These are phyloP conservation scores for Cecidostiba fungosa DNA, from an alignment of 2,888 invertebrate genomes.

Conservation along the genomic window DNA sequence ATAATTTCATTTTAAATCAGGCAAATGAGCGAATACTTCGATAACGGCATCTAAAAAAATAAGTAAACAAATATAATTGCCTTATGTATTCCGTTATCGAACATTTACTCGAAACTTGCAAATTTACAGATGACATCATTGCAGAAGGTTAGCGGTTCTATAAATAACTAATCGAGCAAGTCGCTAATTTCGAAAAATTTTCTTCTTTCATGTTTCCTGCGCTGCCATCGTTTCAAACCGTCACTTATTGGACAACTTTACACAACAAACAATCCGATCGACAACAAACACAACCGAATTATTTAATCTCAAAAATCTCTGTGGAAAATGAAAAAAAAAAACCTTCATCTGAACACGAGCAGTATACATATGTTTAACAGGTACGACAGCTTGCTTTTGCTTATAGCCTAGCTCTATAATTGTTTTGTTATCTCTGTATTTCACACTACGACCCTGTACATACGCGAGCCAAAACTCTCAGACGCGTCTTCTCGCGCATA, in stretches of 20 bases:
- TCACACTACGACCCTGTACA: constrained; percentile 7
- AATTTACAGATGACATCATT: background rate
- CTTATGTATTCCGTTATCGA: background rate
- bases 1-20: background rate
- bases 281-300: constrained; percentile 4
- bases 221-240: background rate
- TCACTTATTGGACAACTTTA: no score
- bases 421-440: constrained; percentile 42
- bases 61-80: background rate
- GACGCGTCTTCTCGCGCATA: constrained; percentile 15
- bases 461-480: background rate
- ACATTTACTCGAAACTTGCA: background rate
- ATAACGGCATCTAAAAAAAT: background rate
- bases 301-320: constrained; percentile 1
- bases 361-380: constrained; percentile 61
- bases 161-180: constrained; percentile 1
- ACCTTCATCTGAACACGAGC: constrained; percentile 21
- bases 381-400: constrained; percentile 58
- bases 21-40: background rate
- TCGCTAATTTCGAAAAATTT: constrained; percentile 41
- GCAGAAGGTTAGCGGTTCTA: background rate
- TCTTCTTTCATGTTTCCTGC: constrained; percentile 52
- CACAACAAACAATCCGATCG: background rate
- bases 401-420: constrained; percentile 23
- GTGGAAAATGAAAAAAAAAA: background rate